A percentile compares a stretch with the other conserved stretches of the same genome.
These are phyloP conservation scores for Poecilia wingei DNA, from an alignment of 2,797 vertebrate species.

Conservation along the genomic window DNA sequence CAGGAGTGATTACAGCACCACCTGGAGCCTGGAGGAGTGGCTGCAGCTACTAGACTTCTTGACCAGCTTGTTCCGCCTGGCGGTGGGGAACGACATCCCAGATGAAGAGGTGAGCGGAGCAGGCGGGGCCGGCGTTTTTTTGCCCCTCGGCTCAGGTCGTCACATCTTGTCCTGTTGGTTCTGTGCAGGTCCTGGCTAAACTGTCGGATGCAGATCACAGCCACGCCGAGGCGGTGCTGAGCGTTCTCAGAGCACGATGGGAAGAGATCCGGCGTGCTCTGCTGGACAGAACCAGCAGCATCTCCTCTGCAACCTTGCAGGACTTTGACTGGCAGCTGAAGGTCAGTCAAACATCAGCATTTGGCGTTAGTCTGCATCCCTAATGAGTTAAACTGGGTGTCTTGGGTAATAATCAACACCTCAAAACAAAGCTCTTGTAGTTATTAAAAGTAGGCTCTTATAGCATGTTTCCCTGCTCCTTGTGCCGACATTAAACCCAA, in stretches of 20 bases:
- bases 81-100: conserved; percentile 80
- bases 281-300: conserved; percentile 84
- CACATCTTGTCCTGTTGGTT: not conserved
- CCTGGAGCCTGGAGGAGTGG: conserved; percentile 89
- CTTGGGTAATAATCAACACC: not conserved
- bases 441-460: not conserved
- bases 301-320: conserved; percentile 88
- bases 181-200: conserved; percentile 79
- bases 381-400: not conserved
- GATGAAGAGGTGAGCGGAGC: conserved; percentile 84
- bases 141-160: not conserved
- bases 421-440: not conserved
- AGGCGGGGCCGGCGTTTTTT: not conserved
- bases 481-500: not conserved
- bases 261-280: conserved; percentile 87
- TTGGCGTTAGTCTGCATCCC: not conserved
- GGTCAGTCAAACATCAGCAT: conserved; percentile 69
- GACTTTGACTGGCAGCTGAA: conserved; percentile 98
- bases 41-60: conserved; percentile 80
- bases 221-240: conserved; percentile 80
- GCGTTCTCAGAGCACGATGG: conserved; percentile 84
- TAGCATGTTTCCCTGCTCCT: not conserved
- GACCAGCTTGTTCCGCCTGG: conserved; percentile 73
- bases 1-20: conserved; percentile 80
- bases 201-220: conserved; percentile 77